Evolutionary conservation across 2,797 vertebrate species (phyloP).

Genomic region (Schizopygopsis malacanthus): DNA sequence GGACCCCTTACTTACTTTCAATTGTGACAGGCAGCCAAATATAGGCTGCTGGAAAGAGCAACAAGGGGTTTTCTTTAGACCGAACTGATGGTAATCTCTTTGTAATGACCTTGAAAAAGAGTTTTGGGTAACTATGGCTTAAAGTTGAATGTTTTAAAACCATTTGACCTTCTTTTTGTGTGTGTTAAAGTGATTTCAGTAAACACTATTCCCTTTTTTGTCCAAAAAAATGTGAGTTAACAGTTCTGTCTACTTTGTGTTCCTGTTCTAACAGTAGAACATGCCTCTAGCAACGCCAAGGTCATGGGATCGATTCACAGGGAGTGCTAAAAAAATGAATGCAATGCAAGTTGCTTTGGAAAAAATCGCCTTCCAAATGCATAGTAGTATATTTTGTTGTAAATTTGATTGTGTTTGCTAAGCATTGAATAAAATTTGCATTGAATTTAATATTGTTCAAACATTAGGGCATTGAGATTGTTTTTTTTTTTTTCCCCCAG

Average conservation of each 20-base stretch:
- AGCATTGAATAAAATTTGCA: not conserved
- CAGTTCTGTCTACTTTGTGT: not conserved
- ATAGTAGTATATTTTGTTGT: not conserved
- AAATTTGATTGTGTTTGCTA: not conserved
- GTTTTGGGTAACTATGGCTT: not conserved
- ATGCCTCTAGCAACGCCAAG: not conserved
- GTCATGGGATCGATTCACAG: not conserved
- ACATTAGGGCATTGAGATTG: not conserved
- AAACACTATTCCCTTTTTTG: not conserved
- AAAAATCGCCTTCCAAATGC: not conserved
- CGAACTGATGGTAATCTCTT: not conserved
- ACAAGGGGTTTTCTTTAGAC: not conserved
- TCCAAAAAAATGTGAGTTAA: not conserved
- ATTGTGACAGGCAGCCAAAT: constrained; percentile 45
- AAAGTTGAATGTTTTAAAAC: not conserved
- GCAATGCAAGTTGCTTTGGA: not conserved
- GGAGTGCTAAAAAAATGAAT: not conserved
- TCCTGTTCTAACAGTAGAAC: not conserved
- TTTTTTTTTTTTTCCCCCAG: not conserved
- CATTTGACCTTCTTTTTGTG: not conserved
- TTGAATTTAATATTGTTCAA: not conserved
- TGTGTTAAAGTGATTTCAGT: not conserved
- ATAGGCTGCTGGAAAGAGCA: constrained; percentile 39
- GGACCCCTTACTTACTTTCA: constrained; percentile 37
- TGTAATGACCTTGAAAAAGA: not conserved